phyloP scores from a whole-genome alignment of 2,797 vertebrate species.

The Sebastes iracundus region DNA sequence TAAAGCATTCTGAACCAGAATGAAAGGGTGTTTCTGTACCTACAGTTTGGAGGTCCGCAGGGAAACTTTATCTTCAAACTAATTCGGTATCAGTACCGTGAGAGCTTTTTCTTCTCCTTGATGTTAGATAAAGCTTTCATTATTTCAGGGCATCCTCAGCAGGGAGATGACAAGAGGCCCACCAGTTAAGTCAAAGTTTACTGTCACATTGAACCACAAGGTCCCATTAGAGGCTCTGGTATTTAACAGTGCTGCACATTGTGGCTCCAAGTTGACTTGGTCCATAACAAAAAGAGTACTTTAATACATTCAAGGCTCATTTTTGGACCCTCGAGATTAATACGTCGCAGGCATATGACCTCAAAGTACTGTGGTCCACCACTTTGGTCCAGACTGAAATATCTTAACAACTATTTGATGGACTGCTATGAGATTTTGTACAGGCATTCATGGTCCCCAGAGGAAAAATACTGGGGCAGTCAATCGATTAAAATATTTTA shows the following conservation, averaged over 20 bases:
- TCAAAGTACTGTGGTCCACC: background rate
- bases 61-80: constrained; percentile 69
- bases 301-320: background rate
- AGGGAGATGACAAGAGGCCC: constrained; percentile 31
- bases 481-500: too few species aligned
- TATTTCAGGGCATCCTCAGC: constrained; percentile 36
- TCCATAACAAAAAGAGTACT: background rate
- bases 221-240: background rate
- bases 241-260: background rate
- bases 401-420: background rate
- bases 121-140: constrained; percentile 65
- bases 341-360: background rate
- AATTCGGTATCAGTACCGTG: constrained; percentile 49
- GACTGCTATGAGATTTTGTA: background rate
- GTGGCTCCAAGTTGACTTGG: background rate
- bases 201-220: background rate
- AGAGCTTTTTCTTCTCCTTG: constrained; percentile 39
- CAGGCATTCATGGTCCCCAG: background rate
- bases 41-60: constrained; percentile 39
- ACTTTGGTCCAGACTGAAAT: background rate
- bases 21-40: constrained; percentile 53
- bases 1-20: constrained; percentile 35
- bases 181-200: constrained; percentile 7
- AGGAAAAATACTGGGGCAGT: too few species aligned
- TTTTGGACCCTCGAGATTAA: background rate